Evolutionary conservation across 2,888 invertebrate genomes (phyloP).

Genomic region (Drosophila kuntzei): DNA sequence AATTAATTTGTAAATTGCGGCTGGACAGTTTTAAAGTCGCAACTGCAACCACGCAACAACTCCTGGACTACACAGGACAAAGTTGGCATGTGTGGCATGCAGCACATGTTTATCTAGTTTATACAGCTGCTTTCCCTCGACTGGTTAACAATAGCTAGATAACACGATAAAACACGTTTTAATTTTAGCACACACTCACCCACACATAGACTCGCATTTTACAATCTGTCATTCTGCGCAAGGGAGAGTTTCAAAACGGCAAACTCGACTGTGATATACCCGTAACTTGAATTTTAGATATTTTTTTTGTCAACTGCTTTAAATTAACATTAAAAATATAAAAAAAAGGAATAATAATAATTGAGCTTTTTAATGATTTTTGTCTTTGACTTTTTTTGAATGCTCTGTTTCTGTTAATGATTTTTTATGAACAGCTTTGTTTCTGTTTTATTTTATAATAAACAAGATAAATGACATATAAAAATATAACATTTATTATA

Average conservation of each 20-base stretch:
- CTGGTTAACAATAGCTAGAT: conserved; percentile 74
- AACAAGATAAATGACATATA: too few species aligned
- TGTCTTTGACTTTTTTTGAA: too few species aligned
- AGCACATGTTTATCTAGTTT: conserved; percentile 54
- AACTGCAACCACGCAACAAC: conserved; percentile 17
- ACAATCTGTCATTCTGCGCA: conserved; percentile 34
- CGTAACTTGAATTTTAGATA: background rate
- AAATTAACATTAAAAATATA: too few species aligned
- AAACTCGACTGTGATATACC: conserved; percentile 3
- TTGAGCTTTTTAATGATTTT: too few species aligned
- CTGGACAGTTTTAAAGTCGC: conserved; percentile 38
- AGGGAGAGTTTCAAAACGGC: conserved; percentile 5
- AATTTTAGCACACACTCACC: conserved; percentile 70
- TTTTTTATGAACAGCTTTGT: too few species aligned
- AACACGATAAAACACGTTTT: conserved; percentile 84
- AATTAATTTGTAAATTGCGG: conserved; percentile 54
- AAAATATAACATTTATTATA: too few species aligned
- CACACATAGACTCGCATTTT: conserved; percentile 18
- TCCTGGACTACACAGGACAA: background rate
- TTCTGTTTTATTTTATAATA: too few species aligned
- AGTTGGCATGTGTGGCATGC: conserved; percentile 40
- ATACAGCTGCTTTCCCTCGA: conserved; percentile 33
- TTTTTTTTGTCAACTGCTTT: too few species aligned
- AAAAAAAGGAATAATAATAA: too few species aligned
- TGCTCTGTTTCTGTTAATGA: too few species aligned